Evolutionary conservation across 2,113 vertebrate species (phyloP).

Genomic region (Corvus cornix): DNA sequence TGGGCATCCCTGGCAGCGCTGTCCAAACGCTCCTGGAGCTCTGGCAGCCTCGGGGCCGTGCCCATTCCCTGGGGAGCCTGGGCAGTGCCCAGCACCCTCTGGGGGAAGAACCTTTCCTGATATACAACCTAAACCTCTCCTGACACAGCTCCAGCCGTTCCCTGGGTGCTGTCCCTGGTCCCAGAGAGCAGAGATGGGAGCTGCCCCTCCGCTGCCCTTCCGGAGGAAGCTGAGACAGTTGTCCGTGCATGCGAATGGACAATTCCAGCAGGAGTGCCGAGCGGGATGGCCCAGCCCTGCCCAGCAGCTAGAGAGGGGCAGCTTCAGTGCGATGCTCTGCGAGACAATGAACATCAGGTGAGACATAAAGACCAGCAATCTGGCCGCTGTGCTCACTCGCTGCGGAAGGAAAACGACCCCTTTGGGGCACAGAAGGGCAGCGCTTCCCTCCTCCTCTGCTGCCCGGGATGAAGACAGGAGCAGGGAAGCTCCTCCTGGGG

Average conservation of each 20-base stretch:
- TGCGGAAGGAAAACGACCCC: not conserved
- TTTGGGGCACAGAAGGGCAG: not conserved
- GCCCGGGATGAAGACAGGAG: not conserved
- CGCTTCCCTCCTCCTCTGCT: not conserved
- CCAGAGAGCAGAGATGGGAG: not conserved
- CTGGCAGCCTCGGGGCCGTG: not conserved
- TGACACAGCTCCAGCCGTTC: accelerated
- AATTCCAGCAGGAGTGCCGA: not conserved
- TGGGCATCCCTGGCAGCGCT: accelerated
- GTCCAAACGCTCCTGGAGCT: accelerated
- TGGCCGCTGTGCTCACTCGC: not conserved
- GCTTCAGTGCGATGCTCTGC: not conserved
- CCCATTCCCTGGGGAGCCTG: not conserved
- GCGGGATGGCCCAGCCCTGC: not conserved
- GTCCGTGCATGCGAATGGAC: accelerated
- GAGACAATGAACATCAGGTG: not conserved
- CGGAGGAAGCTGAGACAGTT: not conserved
- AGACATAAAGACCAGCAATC: not conserved
- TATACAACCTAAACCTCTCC: accelerated
- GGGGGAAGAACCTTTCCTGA: not conserved
- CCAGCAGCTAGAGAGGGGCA: not conserved
- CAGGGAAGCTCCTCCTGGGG: not conserved
- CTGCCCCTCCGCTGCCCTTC: not conserved
- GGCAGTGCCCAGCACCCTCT: not conserved
- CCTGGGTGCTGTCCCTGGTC: not conserved